A percentile compares a stretch with the other conserved stretches of the same genome.
These are phyloP conservation scores for Drosophila mercatorum DNA, from an alignment of 2,888 invertebrate genomes.

Conservation along the genomic window DNA sequence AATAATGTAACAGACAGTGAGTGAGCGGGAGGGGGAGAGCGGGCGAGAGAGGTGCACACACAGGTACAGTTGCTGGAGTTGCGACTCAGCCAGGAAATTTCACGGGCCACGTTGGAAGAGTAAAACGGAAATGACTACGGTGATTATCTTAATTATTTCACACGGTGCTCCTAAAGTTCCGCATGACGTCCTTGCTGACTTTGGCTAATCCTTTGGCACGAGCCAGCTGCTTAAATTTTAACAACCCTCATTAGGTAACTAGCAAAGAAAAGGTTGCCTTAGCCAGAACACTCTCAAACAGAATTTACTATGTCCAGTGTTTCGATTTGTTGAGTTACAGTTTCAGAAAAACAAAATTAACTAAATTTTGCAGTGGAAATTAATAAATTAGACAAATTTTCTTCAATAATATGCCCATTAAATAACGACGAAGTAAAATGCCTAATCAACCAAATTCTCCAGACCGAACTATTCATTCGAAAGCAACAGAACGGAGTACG, in stretches of 20 bases:
- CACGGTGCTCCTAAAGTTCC: slow-evolving; percentile 40
- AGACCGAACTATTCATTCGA: not conserved
- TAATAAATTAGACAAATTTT: not conserved
- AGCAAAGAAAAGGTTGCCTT: slow-evolving; percentile 5
- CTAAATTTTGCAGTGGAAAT: slow-evolving; percentile 33
- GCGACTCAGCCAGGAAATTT: slow-evolving; percentile 16
- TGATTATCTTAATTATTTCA: slow-evolving; percentile 80
- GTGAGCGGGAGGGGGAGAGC: not conserved
- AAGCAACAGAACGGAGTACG: not conserved
- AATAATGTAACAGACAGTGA: slow-evolving; percentile 61
- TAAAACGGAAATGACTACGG: slow-evolving; percentile 74
- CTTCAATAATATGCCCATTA: slow-evolving; percentile 2
- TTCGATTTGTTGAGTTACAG: not conserved
- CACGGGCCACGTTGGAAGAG: slow-evolving; percentile 49
- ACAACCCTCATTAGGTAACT: slow-evolving; percentile 57
- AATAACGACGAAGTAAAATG: slow-evolving; percentile 19
- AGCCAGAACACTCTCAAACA: not conserved
- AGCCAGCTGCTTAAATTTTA: slow-evolving; percentile 58
- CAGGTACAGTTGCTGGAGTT: slow-evolving; percentile 12
- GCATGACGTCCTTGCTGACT: slow-evolving; percentile 8
- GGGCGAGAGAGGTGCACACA: not conserved
- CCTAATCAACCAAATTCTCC: slow-evolving; percentile 1
- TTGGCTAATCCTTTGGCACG: slow-evolving; percentile 67
- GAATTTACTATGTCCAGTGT: not conserved
- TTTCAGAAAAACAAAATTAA: slow-evolving; percentile 1